These are phyloP conservation scores for Eristalis pertinax DNA, from an alignment of 2,888 invertebrate genomes.

Conservation along the genomic window DNA sequence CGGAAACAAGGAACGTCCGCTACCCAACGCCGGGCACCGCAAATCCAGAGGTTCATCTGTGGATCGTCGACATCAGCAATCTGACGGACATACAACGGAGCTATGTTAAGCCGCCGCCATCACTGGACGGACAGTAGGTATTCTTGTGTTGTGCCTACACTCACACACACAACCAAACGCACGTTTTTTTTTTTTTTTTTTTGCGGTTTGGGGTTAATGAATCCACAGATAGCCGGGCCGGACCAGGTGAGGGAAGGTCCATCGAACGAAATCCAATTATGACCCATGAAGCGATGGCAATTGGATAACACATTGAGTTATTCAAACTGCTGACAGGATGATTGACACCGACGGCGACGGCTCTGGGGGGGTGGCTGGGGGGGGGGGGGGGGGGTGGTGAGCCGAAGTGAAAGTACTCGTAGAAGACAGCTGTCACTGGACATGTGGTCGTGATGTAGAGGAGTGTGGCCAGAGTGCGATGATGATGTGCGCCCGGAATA, in stretches of 20 bases:
- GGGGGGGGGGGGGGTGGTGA: neutral
- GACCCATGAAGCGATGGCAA: slow-evolving; percentile 50
- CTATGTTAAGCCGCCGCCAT: slow-evolving; percentile 88
- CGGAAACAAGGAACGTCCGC: slow-evolving; percentile 89
- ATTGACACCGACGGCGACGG: slow-evolving; percentile 39
- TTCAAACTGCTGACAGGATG: slow-evolving; percentile 57
- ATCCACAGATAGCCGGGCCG: neutral
- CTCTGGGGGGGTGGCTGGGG: neutral
- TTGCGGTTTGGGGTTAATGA: slow-evolving; percentile 22
- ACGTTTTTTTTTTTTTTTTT: no score
- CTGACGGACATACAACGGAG: slow-evolving; percentile 85
- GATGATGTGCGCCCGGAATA: slow-evolving; percentile 24
- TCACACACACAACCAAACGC: slow-evolving; percentile 29
- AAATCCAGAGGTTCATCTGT: slow-evolving; percentile 92
- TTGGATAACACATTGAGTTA: slow-evolving; percentile 59
- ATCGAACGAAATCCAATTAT: slow-evolving; percentile 57
- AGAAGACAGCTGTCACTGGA: slow-evolving; percentile 17
- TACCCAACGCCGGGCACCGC: slow-evolving; percentile 94
- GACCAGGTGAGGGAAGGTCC: neutral
- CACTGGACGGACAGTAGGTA: slow-evolving; percentile 91
- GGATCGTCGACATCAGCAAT: slow-evolving; percentile 90
- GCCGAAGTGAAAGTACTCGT: neutral
- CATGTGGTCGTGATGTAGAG: slow-evolving; percentile 31
- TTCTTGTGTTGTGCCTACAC: slow-evolving; percentile 49
- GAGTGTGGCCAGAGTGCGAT: neutral